phyloP scores from a whole-genome alignment of 64 coral and sea anemone genomes.

The Actinia equina region DNA sequence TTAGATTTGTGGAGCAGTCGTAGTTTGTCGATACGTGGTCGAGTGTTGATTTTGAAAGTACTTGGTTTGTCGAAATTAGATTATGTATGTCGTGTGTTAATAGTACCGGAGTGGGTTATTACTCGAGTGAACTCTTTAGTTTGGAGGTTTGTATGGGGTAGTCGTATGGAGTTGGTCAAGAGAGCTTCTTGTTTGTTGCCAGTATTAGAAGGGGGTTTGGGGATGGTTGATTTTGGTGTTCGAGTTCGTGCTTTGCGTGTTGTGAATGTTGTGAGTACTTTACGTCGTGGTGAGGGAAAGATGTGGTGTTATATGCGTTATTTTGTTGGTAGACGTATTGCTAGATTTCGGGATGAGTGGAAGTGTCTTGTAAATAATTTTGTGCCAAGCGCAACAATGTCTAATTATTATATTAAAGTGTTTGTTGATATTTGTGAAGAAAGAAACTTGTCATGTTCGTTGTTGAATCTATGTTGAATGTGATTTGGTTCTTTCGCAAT shows the following conservation, averaged over 20 bases:
- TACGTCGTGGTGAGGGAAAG: not conserved
- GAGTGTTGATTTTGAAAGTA: not conserved
- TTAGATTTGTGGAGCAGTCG: not conserved
- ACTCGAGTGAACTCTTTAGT: not conserved
- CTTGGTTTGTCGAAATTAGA: constrained; percentile 10
- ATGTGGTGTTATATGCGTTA: not conserved
- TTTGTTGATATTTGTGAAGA: not conserved
- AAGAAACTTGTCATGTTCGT: not conserved
- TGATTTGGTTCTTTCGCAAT: too few relatives aligned
- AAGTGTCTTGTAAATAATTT: not conserved
- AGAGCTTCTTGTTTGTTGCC: not conserved
- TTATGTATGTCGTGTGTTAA: not conserved
- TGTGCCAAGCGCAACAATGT: not conserved
- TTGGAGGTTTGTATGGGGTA: not conserved
- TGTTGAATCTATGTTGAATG: too few relatives aligned
- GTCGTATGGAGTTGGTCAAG: not conserved
- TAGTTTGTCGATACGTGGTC: not conserved
- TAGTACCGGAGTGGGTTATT: not conserved
- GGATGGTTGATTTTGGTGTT: not conserved
- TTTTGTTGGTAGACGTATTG: too few relatives aligned
- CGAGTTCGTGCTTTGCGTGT: not conserved
- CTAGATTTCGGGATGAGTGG: not conserved
- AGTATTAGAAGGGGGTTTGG: not conserved
- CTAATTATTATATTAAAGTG: not conserved
- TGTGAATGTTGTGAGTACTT: not conserved